Conservation (phyloP, 30 jellyfish, hydroid and myxozoan genomes). For the Morbakka virulenta region DNA sequence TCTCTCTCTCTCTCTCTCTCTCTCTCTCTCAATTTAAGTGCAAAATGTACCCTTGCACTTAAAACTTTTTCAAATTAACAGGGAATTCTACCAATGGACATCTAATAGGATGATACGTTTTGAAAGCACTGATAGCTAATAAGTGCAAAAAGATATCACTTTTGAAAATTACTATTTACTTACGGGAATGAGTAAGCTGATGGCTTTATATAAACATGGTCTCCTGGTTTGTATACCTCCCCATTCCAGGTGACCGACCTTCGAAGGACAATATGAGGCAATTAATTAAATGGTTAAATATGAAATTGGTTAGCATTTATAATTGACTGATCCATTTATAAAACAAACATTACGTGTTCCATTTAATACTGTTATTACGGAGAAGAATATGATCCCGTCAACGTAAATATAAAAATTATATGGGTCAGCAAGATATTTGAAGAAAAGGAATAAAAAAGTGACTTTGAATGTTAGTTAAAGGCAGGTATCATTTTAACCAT, state of each 20-base stretch:
- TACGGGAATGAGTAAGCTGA: slow-evolving; percentile 80
- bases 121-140: not conserved
- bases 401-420: no score
- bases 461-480: no score
- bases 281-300: no score
- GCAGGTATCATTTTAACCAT: no score
- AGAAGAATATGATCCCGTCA: no score
- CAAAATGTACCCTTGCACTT: slow-evolving; percentile 36
- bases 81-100: not conserved
- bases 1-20: slow-evolving; percentile 24
- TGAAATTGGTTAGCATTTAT: no score
- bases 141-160: not conserved
- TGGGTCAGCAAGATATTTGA: no score
- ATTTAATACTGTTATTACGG: no score
- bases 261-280: no score
- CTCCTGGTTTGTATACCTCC: slow-evolving; percentile 56
- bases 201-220: slow-evolving; percentile 70
- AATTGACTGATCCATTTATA: no score
- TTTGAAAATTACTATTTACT: not conserved
- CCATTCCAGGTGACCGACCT: slow-evolving; percentile 50
- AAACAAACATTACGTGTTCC: no score
- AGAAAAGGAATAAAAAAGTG: not conserved
- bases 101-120: not conserved
- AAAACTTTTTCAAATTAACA: not conserved
- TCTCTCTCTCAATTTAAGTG: slow-evolving; percentile 29